These are phyloP conservation scores for Ara ararauna DNA, from an alignment of 2,797 vertebrate species.

Conservation along the genomic window DNA sequence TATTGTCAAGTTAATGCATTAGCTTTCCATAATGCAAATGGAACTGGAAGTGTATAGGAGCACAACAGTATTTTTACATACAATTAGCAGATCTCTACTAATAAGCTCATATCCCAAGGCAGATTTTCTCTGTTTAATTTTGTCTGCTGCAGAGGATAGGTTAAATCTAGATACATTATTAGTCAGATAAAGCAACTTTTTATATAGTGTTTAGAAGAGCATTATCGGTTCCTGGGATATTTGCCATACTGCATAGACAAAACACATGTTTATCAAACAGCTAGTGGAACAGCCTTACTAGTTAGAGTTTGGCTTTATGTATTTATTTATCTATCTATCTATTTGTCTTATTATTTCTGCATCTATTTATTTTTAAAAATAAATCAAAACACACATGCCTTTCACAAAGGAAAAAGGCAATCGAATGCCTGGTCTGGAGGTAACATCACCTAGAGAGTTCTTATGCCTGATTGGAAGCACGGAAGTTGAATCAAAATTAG, in stretches of 20 bases:
- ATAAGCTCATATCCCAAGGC: slow-evolving; percentile 1
- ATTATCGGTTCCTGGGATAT: background rate
- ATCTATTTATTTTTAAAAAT: too few species aligned
- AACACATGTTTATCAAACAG: background rate
- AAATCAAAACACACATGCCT: rapidly evolving
- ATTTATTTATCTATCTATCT: background rate
- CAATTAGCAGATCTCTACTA: background rate
- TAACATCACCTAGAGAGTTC: background rate
- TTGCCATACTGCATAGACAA: background rate
- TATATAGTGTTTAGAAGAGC: background rate
- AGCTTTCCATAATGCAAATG: slow-evolving; percentile 8
- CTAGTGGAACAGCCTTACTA: background rate
- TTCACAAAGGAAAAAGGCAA: background rate
- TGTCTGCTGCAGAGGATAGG: slow-evolving; percentile 5
- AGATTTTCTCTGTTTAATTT: slow-evolving; percentile 57
- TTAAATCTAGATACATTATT: slow-evolving; percentile 38
- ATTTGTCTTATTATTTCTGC: background rate
- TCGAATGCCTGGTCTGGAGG: background rate
- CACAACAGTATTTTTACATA: slow-evolving; percentile 18
- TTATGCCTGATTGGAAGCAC: background rate
- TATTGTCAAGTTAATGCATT: slow-evolving; percentile 2
- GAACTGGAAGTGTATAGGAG: background rate
- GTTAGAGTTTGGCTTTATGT: background rate
- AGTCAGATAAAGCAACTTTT: slow-evolving; percentile 33
- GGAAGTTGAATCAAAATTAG: background rate